Percentiles rank a stretch among this genome's conserved stretches.
Conservation (phyloP, 2,797 vertebrate species). For the Rhinatrema bivittatum region DNA sequence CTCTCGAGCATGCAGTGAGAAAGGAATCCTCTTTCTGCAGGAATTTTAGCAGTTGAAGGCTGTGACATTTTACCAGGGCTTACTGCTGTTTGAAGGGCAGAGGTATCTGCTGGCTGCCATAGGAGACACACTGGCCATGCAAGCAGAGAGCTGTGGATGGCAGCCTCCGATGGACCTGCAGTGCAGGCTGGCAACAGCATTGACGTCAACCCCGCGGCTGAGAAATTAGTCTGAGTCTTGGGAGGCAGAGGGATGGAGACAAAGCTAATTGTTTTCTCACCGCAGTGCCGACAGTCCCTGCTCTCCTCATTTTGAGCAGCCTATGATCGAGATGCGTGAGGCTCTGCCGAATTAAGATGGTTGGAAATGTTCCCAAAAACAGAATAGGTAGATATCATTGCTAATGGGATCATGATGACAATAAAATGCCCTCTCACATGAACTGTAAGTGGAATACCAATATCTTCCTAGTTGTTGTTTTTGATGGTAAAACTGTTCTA, state of each 20-base stretch:
- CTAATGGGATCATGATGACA: too few relatives aligned
- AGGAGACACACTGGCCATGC: background rate
- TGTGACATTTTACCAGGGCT: constrained; percentile 15
- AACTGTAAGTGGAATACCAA: too few relatives aligned
- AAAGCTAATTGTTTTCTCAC: constrained; percentile 37
- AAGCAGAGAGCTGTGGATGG: background rate
- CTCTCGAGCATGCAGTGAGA: too few relatives aligned
- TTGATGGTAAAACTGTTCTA: too few relatives aligned
- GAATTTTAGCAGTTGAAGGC: background rate
- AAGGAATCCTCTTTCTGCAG: too few relatives aligned
- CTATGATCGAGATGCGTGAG: constrained; percentile 35
- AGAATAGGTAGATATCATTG: too few relatives aligned
- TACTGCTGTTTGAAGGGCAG: constrained; percentile 21
- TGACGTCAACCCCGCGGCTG: constrained; percentile 50
- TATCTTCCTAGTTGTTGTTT: too few relatives aligned
- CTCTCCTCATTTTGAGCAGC: constrained; percentile 27
- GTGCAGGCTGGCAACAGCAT: constrained; percentile 35
- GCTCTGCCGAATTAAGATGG: constrained; percentile 41
- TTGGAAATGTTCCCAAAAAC: too few relatives aligned
- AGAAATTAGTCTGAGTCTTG: constrained; percentile 45
- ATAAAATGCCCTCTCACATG: too few relatives aligned
- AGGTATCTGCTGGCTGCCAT: background rate
- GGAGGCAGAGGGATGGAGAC: constrained; percentile 39
- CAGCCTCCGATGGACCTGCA: constrained; percentile 32
- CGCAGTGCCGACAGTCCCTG: constrained; percentile 26